A percentile compares a stretch with the other conserved stretches of the same genome.
These are phyloP conservation scores for Fratercula arctica DNA, from an alignment of 2,797 vertebrate species.

Conservation along the genomic window DNA sequence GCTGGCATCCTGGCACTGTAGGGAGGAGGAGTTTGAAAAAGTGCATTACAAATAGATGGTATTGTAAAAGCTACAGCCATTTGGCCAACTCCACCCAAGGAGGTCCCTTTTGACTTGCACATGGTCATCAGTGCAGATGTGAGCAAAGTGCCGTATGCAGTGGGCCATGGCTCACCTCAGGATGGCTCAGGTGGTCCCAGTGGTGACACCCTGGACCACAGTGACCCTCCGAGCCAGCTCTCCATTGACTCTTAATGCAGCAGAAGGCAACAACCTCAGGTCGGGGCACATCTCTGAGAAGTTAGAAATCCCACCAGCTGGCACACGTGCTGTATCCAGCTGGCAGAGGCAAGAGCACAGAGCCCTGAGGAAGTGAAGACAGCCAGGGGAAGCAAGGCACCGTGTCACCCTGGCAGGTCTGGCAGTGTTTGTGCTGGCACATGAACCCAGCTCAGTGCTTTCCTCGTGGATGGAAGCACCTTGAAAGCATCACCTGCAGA, in stretches of 20 bases:
- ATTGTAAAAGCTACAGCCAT: neutral
- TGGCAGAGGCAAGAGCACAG: neutral
- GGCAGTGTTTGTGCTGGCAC: neutral
- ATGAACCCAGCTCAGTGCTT: neutral
- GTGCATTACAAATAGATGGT: neutral
- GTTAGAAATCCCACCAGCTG: neutral
- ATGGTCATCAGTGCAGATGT: neutral
- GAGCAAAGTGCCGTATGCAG: neutral
- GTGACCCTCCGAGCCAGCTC: neutral
- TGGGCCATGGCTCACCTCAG: neutral
- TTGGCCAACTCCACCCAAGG: neutral
- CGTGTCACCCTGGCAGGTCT: neutral
- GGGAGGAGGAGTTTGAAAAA: neutral
- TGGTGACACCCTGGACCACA: neutral
- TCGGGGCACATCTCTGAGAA: neutral
- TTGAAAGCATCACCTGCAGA: neutral
- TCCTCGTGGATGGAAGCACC: neutral
- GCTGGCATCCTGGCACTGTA: neutral
- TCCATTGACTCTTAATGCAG: rapidly evolving
- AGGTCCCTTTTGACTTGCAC: neutral
- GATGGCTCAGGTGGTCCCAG: neutral
- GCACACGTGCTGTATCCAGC: neutral
- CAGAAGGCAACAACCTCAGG: neutral
- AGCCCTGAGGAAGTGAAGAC: neutral
- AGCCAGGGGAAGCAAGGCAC: neutral